These are phyloP conservation scores for Bombus vancouverensis DNA, from an alignment of 1,140 invertebrate genomes.

Conservation along the genomic window DNA sequence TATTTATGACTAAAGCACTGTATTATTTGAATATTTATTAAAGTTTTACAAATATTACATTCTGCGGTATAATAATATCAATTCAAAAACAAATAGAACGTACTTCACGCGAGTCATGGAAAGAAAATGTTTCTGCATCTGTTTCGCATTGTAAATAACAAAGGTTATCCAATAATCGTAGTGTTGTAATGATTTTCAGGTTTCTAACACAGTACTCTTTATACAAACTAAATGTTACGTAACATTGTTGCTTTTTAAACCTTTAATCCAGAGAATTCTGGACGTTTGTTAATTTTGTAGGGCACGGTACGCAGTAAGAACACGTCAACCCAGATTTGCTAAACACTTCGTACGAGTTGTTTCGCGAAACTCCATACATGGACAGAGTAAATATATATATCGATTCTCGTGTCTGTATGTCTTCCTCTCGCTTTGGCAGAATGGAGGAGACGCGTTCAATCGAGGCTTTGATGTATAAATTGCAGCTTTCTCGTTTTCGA, in stretches of 20 bases:
- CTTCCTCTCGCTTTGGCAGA: slow-evolving; percentile 61
- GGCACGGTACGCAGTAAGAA: slow-evolving; percentile 34
- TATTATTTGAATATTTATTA: no score
- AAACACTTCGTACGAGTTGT: slow-evolving; percentile 67
- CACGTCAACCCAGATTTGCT: slow-evolving; percentile 65
- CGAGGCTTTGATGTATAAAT: slow-evolving; percentile 73
- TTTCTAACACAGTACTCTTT: neutral
- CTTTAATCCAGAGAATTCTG: slow-evolving; percentile 44
- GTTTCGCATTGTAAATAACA: neutral
- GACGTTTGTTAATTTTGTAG: slow-evolving; percentile 60
- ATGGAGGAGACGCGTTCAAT: slow-evolving; percentile 68
- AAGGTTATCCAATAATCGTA: neutral
- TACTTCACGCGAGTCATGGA: no score
- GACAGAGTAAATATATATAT: slow-evolving; percentile 61
- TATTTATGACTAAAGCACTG: no score
- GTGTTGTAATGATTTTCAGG: neutral
- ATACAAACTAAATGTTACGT: neutral
- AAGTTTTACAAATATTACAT: no score
- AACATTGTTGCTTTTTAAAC: slow-evolving; percentile 9
- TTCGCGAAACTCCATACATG: slow-evolving; percentile 50
- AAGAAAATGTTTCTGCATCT: no score
- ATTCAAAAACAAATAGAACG: no score
- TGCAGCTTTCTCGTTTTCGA: slow-evolving; percentile 71
- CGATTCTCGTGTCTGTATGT: slow-evolving; percentile 60
- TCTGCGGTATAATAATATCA: no score